These are phyloP conservation scores for Drosophila punjabiensis DNA, from an alignment of 1,140 invertebrate genomes.

Conservation along the genomic window DNA sequence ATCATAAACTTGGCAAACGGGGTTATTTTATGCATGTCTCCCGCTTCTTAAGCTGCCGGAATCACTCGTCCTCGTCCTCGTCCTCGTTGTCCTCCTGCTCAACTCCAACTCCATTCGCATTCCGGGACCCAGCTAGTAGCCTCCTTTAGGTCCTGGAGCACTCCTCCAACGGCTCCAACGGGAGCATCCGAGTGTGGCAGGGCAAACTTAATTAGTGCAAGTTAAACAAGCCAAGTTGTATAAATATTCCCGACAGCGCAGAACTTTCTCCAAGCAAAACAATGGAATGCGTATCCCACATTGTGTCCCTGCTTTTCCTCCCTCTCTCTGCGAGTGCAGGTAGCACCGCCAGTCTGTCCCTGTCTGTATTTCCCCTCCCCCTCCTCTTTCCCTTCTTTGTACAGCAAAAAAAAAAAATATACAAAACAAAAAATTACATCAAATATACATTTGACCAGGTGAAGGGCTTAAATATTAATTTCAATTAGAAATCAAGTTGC, in stretches of 20 bases:
- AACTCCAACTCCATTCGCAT: not conserved
- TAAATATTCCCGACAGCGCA: slow-evolving; percentile 73
- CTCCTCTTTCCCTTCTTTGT: not conserved
- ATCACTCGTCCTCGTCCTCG: not conserved
- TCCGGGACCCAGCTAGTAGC: not conserved
- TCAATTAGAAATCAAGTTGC: slow-evolving; percentile 8
- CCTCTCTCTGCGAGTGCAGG: slow-evolving; percentile 17
- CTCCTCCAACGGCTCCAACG: slow-evolving; percentile 22
- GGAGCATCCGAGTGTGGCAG: slow-evolving; percentile 73
- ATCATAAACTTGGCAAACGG: slow-evolving; percentile 42
- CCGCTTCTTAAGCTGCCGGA: slow-evolving; percentile 18
- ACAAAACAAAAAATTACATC: slow-evolving; percentile 9
- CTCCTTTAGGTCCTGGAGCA: slow-evolving; percentile 18
- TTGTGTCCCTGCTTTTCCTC: not conserved
- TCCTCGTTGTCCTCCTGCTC: not conserved
- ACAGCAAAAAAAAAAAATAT: not conserved
- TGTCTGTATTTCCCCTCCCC: not conserved
- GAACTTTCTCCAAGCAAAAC: slow-evolving; percentile 71
- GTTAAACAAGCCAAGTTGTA: slow-evolving; percentile 79
- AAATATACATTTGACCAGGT: slow-evolving; percentile 12
- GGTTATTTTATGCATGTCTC: slow-evolving; percentile 46
- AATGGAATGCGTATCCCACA: slow-evolving; percentile 60
- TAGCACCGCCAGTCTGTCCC: not conserved
- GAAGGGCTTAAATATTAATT: slow-evolving; percentile 17
- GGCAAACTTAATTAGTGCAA: slow-evolving; percentile 81